Evolutionary conservation across 2,113 vertebrate species (phyloP), one percentile per base, ranked within the genome.

Genomic region (Gymnorhina tibicen): DNA sequence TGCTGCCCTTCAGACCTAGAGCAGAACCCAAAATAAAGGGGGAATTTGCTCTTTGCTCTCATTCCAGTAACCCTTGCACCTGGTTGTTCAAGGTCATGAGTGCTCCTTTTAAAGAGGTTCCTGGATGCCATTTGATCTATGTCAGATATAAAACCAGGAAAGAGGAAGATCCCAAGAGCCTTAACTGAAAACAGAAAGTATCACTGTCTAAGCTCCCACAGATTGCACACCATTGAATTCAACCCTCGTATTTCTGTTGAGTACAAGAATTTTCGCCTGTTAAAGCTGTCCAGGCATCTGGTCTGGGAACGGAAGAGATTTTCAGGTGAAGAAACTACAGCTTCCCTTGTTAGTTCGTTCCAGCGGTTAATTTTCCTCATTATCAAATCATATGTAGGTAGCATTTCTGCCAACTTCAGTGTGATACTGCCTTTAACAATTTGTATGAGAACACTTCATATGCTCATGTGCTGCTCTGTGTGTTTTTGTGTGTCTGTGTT

Each of bases 401-500:
- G 56, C 33, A 55, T 91, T 92, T 94, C 81, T 83, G 73, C 37
- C 66, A 50, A 50, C 35, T 94, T 96, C 22, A 41, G 47, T 66
- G 64, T 56, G 70, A 64, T 69, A 75, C 20, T 55, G 41, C 56
- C 68, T 94, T 96, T 84, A 96, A 96, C 77, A 92, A 94, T 90
- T 92, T 93, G 72, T 44, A 59, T 69, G 58, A 92, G 86, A 56
- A 68, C 56, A 62, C 46, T 80, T 94, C 67, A 52, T 53, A 62
- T 16, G 63, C 56, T 70, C 55, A 72, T 44, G 55, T 28, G 55
- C 79, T 90, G 58, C 41, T 87, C 53, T 87, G 28, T 59, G 42
- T 21, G 7, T 55, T 26, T 63, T 63, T 66, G 12, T 37, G 15
- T 28, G 11, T 22, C 17, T 39, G 33, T 70, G 20, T 7, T 82